phyloP scores from a whole-genome alignment of 2,113 vertebrate species.

The Galemys pyrenaicus region DNA sequence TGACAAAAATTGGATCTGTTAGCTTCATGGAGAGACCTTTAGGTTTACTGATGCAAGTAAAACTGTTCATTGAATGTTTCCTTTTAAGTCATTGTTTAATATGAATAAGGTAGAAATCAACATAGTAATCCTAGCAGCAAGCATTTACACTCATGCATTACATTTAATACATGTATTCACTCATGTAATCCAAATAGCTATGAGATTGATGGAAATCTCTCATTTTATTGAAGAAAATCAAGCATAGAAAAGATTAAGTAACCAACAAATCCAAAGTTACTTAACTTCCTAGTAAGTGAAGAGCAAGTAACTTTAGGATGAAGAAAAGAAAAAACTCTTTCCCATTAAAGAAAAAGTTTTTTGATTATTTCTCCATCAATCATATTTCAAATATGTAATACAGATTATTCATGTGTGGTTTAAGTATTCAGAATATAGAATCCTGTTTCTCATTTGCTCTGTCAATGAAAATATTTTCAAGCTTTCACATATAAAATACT shows the following conservation, averaged over 20 bases:
- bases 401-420: background rate
- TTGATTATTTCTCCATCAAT: background rate
- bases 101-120: background rate
- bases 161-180: background rate
- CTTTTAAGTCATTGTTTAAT: conserved; percentile 1
- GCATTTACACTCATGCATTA: background rate
- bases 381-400: background rate
- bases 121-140: background rate
- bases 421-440: background rate
- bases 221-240: conserved; percentile 9
- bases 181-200: background rate
- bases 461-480: background rate
- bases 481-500: background rate
- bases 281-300: background rate
- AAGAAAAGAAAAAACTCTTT: conserved; percentile 16
- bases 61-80: background rate
- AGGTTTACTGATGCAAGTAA: background rate
- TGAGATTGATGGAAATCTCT: background rate
- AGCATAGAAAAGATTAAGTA: background rate
- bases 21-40: background rate
- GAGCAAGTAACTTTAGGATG: background rate
- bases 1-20: background rate
- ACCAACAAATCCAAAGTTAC: background rate
- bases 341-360: background rate
- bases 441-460: background rate